Evolutionary conservation across 2,888 invertebrate genomes (phyloP), one percentile per base, ranked within the genome.

Genomic region (Drosophila prostipennis): DNA sequence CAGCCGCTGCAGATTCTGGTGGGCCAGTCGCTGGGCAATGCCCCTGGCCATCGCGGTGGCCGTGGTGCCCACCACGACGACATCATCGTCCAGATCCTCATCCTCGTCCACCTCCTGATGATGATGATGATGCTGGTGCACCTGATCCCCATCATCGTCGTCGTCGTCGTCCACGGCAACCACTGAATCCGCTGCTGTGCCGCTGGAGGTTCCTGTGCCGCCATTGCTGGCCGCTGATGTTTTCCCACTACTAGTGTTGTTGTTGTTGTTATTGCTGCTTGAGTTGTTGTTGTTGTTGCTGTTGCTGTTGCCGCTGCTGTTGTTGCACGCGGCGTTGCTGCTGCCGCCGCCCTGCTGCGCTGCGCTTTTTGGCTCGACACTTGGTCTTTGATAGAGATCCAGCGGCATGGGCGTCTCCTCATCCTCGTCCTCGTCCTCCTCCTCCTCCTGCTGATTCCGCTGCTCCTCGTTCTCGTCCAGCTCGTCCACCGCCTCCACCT

Each of bases 301-400:
- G 80, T 6, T 84, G 80, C 6, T 89, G 80, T 6, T 84, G 80
- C 6, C 89, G 84, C 16, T 88, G 81, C 49, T 76, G 57, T 61
- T 72, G 61, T 34, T 72, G 52, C n/a, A 57, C 29, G 8, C 53
- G 52, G 3, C 69, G 59, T n/a, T 63, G 59, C 6, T 59, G 40
- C 10, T 68, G 37, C 19, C 19, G 19, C 29, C 52, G 46, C 45
- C 45, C 45, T 14, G 45, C 46, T 46, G 42, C 29, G 42, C 29
- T 26, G 29, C 23, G 54, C 26, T 74, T 49, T 40, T 77, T 60
- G 68, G 16, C 74, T 68, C 67, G 14, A 72, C 85, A 73, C 16
- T 48, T 1, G 90, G 92, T 79, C 92, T 90, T 84, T 91, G 91
- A 87, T 92, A 92, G 81, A 92, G 90, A 90, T 91, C 91, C 83